phyloP scores from a whole-genome alignment of 2,113 vertebrate species.

The Toxotes jaculatrix region DNA sequence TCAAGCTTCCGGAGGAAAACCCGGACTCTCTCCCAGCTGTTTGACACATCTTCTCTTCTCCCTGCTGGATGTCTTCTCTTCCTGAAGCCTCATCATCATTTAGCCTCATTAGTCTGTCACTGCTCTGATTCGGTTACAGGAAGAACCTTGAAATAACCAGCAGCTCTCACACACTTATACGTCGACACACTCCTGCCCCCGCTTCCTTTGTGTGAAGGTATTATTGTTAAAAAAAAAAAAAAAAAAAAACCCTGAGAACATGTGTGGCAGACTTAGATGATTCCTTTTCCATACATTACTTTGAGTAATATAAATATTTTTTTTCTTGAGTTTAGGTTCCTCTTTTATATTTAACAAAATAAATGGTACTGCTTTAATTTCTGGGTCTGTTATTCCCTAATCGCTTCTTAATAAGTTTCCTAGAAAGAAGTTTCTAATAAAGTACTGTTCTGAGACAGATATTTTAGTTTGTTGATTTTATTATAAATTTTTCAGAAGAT shows the following conservation, averaged over 20 bases:
- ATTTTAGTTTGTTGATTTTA: too few species aligned
- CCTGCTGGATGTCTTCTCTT: constrained; percentile 47
- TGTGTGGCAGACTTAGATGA: background rate
- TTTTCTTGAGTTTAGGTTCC: background rate
- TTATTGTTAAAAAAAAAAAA: background rate
- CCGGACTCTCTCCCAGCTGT: constrained; percentile 43
- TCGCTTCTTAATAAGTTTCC: too few species aligned
- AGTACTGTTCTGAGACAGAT: too few species aligned
- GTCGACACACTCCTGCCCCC: constrained; percentile 16
- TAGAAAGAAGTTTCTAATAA: too few species aligned
- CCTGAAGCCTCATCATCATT: constrained; percentile 77
- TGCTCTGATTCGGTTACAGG: constrained; percentile 77
- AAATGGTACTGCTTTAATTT: too few species aligned
- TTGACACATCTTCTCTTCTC: constrained; percentile 61
- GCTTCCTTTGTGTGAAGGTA: constrained; percentile 17
- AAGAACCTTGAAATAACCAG: constrained; percentile 72
- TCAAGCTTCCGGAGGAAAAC: constrained; percentile 39
- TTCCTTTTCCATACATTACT: background rate
- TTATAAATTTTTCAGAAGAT: too few species aligned
- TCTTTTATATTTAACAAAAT: background rate
- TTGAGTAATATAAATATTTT: background rate
- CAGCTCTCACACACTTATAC: constrained; percentile 7
- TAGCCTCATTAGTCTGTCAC: constrained; percentile 82
- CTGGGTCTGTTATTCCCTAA: too few species aligned
- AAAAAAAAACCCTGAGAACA: background rate